Evolutionary conservation across 1,140 invertebrate species (phyloP).

Genomic region (Heliconius nattereri): DNA sequence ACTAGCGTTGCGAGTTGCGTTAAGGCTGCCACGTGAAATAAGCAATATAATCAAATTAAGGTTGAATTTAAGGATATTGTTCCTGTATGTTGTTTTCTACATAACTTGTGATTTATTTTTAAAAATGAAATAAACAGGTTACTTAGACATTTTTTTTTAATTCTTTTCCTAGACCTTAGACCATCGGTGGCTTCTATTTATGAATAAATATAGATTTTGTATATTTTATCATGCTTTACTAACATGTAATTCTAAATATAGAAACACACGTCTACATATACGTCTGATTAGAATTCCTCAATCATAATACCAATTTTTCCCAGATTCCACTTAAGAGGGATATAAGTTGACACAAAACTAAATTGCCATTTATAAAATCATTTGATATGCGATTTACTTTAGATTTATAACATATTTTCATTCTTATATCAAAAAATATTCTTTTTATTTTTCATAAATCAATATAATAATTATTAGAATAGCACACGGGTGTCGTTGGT

Average conservation of each 20-base stretch:
- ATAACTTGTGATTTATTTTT: not conserved
- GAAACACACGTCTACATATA: not conserved
- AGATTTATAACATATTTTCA: not conserved
- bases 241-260: not conserved
- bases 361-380: not conserved
- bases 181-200: no score
- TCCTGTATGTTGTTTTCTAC: not conserved
- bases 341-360: not conserved
- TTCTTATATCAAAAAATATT: not conserved
- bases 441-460: not conserved
- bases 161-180: not conserved
- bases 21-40: not conserved
- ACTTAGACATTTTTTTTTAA: not conserved
- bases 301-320: not conserved
- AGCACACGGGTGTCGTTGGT: no score
- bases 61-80: not conserved
- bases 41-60: slow-evolving; percentile 9
- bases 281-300: not conserved
- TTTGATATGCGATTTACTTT: not conserved
- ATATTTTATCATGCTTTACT: not conserved
- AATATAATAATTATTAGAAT: not conserved
- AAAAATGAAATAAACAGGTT: not conserved
- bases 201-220: no score
- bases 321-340: no score
- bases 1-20: not conserved